phyloP scores from a whole-genome alignment of 2,113 vertebrate species.

The Brienomyrus brachyistius region DNA sequence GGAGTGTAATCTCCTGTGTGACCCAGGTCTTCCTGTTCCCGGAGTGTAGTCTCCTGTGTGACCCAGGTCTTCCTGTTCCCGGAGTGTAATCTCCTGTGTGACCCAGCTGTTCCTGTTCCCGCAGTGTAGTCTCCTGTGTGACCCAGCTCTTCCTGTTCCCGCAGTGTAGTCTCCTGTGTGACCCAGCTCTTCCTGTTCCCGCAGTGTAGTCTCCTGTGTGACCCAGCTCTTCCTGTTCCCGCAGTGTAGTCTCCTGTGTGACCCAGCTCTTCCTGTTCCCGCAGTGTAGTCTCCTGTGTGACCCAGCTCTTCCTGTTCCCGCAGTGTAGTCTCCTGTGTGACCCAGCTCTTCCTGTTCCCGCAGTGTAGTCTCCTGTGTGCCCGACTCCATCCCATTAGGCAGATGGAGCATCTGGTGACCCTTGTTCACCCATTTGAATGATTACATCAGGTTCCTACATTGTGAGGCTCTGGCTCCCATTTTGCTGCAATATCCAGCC shows the following conservation, averaged over 20 bases:
- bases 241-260: background rate
- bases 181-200: background rate
- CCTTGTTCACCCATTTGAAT: conserved; percentile 23
- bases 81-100: background rate
- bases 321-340: background rate
- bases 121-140: no score
- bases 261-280: background rate
- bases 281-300: background rate
- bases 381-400: background rate
- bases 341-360: background rate
- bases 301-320: background rate
- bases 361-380: background rate
- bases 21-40: background rate
- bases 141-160: no score
- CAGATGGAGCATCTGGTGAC: conserved; percentile 31
- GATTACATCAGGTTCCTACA: conserved; percentile 23
- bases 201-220: background rate
- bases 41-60: background rate
- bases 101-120: background rate
- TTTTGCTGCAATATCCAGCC: conserved; percentile 25
- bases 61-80: background rate
- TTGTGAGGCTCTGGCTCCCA: conserved; percentile 12
- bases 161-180: no score
- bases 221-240: no score
- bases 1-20: background rate